Conservation (phyloP, 2,888 invertebrate species). For the Thumatha senex region DNA sequence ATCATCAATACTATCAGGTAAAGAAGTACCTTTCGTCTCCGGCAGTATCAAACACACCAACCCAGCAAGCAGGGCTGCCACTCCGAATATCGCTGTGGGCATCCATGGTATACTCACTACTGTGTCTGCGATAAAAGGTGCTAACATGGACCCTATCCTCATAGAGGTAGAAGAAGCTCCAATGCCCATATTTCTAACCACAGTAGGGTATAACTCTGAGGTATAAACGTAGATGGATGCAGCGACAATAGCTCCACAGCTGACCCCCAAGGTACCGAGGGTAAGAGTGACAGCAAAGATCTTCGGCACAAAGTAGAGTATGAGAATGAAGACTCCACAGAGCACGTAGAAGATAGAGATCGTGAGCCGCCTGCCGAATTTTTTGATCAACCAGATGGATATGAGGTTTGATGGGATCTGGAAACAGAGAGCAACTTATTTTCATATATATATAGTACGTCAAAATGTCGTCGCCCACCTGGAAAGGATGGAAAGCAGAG, state of each 20-base stretch:
- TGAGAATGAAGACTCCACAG: conserved; percentile 84
- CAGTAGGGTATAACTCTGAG: conserved; percentile 94
- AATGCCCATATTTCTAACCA: conserved; percentile 92
- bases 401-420: conserved; percentile 83
- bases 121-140: conserved; percentile 90
- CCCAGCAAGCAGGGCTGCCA: conserved; percentile 86
- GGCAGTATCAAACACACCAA: conserved; percentile 86
- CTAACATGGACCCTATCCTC: conserved; percentile 91
- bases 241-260: conserved; percentile 90
- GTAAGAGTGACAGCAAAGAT: conserved; percentile 81
- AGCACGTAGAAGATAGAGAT: conserved; percentile 83
- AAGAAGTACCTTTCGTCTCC: conserved; percentile 88
- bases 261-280: conserved; percentile 89
- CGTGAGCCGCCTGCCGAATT: conserved; percentile 86
- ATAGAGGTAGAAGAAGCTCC: conserved; percentile 93
- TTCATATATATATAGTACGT: no score
- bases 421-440: conserved; percentile 56
- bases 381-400: conserved; percentile 84
- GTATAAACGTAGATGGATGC: conserved; percentile 93
- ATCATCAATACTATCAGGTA: conserved; percentile 91
- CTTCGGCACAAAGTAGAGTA: conserved; percentile 81
- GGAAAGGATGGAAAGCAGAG: no score
- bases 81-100: conserved; percentile 89
- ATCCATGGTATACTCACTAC: conserved; percentile 80
- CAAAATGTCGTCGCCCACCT: no score